Evolutionary conservation across 2,113 vertebrate genomes (phyloP), one percentile per base, ranked within the genome.

Genomic region (Tychaedon coryphoeus): DNA sequence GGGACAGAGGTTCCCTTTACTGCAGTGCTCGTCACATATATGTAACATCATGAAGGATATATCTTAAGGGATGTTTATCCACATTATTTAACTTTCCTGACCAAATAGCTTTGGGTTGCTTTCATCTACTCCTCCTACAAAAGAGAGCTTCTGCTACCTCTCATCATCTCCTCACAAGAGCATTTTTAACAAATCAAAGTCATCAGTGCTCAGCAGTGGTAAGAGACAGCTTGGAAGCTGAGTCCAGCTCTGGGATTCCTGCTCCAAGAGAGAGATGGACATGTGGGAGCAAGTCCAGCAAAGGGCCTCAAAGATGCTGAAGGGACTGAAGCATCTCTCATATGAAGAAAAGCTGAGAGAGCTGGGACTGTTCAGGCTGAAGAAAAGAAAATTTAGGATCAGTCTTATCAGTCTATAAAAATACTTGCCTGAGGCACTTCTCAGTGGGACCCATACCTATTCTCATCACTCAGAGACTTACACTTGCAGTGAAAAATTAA

Each of bases 231-330:
- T 76, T 14, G 20, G 57, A 20, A 71, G 8, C 26, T 74, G 17
- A 86, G 42, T 25, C 24, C 28, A 71, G 2, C 31, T 89, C 58
- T 64, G 57, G 11, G 23, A 57, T 89, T 53, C 34, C 17, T 1
- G 8, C 1, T 28, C 15, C 16, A 5, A n/a, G 18, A 62, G 38
- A 72, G 33, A 65, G 14, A 57, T 26, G 16, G n/a, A 36, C 17
- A 20, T 9, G 25, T 0, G 1, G 5, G 24, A 81, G 6, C 3
- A 4, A 90, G 18, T 51, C 7, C 29, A 56, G 13, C n/a, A 73
- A 64, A 75, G 34, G 3, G 6, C 6, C 19, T 43, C 56, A 61
- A 26, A 70, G 14, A 53, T 45, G 4, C 17, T 17, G 12, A 82
- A 62, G 28, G 24, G 7, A 56, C 15, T 47, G 54, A 75, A 89